Evolutionary conservation across 2,113 vertebrate genomes (phyloP).

Genomic region (Clarias gariepinus): DNA sequence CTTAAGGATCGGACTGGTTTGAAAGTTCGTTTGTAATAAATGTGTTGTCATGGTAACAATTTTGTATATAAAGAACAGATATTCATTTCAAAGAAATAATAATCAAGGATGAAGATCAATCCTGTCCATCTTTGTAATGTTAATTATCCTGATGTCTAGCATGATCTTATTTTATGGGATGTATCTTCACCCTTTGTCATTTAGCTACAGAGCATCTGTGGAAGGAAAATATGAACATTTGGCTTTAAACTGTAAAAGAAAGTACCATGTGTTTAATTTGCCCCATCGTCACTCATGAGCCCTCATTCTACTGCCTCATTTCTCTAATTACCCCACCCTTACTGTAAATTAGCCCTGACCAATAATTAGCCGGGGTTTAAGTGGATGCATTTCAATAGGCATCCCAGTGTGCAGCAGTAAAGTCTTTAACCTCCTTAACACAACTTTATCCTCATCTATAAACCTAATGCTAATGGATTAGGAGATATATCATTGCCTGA

Average conservation of each 20-base stretch:
- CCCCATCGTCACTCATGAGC: slow-evolving; percentile 55
- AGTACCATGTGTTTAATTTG: slow-evolving; percentile 41
- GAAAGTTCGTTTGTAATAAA: neutral
- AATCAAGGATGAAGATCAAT: neutral
- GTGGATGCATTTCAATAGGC: slow-evolving; percentile 57
- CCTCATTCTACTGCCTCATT: slow-evolving; percentile 60
- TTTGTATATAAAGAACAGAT: neutral
- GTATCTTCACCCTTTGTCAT: neutral
- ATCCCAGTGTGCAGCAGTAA: slow-evolving; percentile 50
- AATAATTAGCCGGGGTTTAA: slow-evolving; percentile 55
- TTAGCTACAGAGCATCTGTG: neutral
- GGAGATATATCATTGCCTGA: slow-evolving; percentile 24
- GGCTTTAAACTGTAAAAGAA: neutral
- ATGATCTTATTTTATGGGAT: neutral
- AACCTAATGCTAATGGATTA: slow-evolving; percentile 39
- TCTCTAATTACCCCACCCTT: slow-evolving; percentile 69
- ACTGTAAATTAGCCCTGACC: slow-evolving; percentile 69
- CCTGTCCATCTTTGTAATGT: neutral
- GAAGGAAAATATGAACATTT: neutral
- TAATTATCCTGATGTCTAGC: neutral
- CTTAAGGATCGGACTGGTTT: neutral
- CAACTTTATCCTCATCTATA: slow-evolving; percentile 40
- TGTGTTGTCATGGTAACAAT: neutral
- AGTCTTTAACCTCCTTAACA: slow-evolving; percentile 58
- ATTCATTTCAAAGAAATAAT: neutral